Evolutionary conservation across 2,797 vertebrate genomes (phyloP), one percentile per base, ranked within the genome.

Genomic region (Gymnopithys bicolor): DNA sequence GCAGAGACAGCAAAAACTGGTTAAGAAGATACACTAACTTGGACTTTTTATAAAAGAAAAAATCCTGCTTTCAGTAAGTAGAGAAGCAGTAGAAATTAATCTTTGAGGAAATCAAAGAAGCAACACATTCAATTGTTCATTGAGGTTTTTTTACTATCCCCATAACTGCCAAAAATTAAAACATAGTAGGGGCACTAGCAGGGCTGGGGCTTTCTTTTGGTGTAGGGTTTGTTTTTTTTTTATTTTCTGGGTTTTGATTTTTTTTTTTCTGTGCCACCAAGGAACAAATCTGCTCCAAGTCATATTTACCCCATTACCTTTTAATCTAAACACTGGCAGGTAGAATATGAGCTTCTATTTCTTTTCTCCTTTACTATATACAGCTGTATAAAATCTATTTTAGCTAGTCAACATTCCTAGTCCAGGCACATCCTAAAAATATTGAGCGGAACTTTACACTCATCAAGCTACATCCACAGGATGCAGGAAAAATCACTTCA

Each of bases 401-500:
- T 58, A 89, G 58, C 56, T 80, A 83, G 66, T 78, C 92, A 92
- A 77, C 53, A 85, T 92, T 89, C 53, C 37, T 35, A 93, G 55
- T 80, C 64, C 45, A 73, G 64, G 27, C 82, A 92, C 68, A 46
- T 77, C 19, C 64, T 58, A 71, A 90, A 81, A 87, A 90, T 60
- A 30, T 58, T 52, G 63, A 85, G 16, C 27, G 80, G 60, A 93
- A 93, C 77, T 85, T 80, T 63, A 52, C 32, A 89, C 58, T 64
- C 76, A 85, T 87, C 81, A 87, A 92, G 41, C 19, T 83, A 83
- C 64, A 89, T 66, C 53, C 87, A 89, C 78, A 83, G 84, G 89
- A 93, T 77, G 49, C 56, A 89, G 81, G 43, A 94, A 89, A 71
- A 91, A 85, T 46, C 71, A 83, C 87, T 83, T 88, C 87, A 85